These are phyloP conservation scores for Anseranas semipalmata DNA, from an alignment of 2,113 vertebrate genomes.

Conservation along the genomic window DNA sequence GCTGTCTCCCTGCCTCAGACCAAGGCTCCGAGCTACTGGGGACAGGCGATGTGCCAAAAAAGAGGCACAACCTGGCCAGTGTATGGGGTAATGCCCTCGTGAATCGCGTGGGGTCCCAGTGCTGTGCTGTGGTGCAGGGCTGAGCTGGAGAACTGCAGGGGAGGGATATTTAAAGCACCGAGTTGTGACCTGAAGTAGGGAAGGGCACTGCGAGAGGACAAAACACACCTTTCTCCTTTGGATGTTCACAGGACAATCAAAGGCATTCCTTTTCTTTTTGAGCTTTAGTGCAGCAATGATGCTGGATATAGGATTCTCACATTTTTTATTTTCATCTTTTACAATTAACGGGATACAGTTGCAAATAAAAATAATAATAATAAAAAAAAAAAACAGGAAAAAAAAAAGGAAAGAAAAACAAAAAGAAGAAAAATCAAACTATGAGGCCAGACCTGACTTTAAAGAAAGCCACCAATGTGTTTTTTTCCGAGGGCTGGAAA, in stretches of 20 bases:
- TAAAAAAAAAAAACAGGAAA: background rate
- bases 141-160: background rate
- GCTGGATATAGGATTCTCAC: rapidly evolving
- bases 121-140: background rate
- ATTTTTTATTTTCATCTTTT: background rate
- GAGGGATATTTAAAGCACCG: background rate
- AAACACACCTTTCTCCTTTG: background rate
- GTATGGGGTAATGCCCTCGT: background rate
- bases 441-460: background rate
- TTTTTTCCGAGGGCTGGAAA: background rate
- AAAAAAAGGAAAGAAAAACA: rapidly evolving
- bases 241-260: background rate
- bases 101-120: too few relatives aligned
- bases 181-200: background rate
- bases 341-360: background rate
- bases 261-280: background rate
- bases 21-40: background rate
- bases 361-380: too few relatives aligned
- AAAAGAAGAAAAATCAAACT: background rate
- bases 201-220: background rate
- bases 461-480: background rate
- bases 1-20: background rate
- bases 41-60: rapidly evolving
- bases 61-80: background rate
- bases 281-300: background rate